Percentiles rank a stretch among this genome's conserved stretches.
phyloP scores from a whole-genome alignment of 1,140 invertebrate genomes.

The Drosophila ficusphila region DNA sequence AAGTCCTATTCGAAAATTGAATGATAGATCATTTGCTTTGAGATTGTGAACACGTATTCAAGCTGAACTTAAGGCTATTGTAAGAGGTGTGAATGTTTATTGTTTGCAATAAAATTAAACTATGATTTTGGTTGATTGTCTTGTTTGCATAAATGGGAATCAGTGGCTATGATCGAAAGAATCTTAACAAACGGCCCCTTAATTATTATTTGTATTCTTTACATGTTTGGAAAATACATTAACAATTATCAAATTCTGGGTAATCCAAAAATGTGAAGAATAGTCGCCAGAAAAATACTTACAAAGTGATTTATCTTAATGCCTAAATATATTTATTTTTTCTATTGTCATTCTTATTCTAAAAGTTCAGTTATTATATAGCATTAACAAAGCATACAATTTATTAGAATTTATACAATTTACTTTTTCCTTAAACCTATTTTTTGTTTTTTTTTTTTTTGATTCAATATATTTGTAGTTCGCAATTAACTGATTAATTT shows the following conservation, averaged over 20 bases:
- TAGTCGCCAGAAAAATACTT: too few relatives aligned
- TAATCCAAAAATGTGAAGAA: too few relatives aligned
- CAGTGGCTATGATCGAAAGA: background rate
- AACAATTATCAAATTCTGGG: too few relatives aligned
- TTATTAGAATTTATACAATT: background rate
- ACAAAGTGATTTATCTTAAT: background rate
- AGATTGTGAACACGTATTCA: conserved; percentile 54
- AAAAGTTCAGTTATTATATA: background rate
- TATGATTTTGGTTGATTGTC: conserved; percentile 8
- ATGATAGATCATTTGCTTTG: conserved; percentile 16
- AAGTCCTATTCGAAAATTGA: conserved; percentile 2
- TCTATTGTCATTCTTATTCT: background rate
- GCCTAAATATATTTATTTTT: background rate
- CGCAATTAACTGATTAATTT: too few relatives aligned
- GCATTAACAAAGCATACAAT: background rate
- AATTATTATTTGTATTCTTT: background rate
- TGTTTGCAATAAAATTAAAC: conserved; percentile 76
- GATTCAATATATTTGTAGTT: too few relatives aligned
- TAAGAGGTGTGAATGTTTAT: conserved; percentile 61
- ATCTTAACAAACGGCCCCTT: too few relatives aligned
- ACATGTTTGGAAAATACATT: too few relatives aligned
- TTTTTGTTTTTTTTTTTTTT: background rate
- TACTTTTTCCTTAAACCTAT: background rate
- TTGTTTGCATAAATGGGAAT: background rate
- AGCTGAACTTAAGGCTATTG: conserved; percentile 30